These are phyloP conservation scores for Sandelia bainsii DNA, from an alignment of 2,797 vertebrate genomes.

Conservation along the genomic window DNA sequence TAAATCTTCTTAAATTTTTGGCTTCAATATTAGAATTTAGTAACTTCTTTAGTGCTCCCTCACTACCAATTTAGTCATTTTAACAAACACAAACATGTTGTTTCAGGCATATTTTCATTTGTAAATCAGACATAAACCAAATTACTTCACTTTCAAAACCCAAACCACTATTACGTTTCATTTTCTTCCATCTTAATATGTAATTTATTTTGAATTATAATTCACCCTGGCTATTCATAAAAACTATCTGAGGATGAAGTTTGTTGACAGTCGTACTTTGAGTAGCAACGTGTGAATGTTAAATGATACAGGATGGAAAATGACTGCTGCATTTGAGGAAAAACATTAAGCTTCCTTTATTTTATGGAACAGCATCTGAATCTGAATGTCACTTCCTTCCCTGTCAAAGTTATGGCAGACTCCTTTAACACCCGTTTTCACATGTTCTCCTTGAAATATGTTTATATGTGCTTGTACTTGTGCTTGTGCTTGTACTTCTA, in stretches of 20 bases:
- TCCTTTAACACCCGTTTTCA: slow-evolving; percentile 42
- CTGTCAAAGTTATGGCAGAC: slow-evolving; percentile 53
- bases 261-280: slow-evolving; percentile 64
- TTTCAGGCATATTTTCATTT: too few relatives aligned
- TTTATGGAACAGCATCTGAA: slow-evolving; percentile 67
- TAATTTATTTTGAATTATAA: slow-evolving; percentile 21
- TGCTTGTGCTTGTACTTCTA: slow-evolving; percentile 51
- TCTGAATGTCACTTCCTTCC: slow-evolving; percentile 76
- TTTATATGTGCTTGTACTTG: slow-evolving; percentile 24
- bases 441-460: slow-evolving; percentile 35
- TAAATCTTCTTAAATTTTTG: too few relatives aligned
- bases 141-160: neutral
- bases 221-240: slow-evolving; percentile 60
- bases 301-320: slow-evolving; percentile 73
- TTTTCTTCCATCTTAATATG: slow-evolving; percentile 57
- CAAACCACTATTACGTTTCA: slow-evolving; percentile 41
- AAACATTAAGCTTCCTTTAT: slow-evolving; percentile 76
- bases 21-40: too few relatives aligned
- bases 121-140: too few relatives aligned
- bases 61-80: too few relatives aligned
- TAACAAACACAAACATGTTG: too few relatives aligned
- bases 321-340: slow-evolving; percentile 58
- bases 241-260: slow-evolving; percentile 58
- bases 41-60: too few relatives aligned
- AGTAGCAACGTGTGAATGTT: slow-evolving; percentile 56